Base-by-base conservation (phyloP, 2,113 vertebrate genomes). In the Stercorarius parasiticus region DNA sequence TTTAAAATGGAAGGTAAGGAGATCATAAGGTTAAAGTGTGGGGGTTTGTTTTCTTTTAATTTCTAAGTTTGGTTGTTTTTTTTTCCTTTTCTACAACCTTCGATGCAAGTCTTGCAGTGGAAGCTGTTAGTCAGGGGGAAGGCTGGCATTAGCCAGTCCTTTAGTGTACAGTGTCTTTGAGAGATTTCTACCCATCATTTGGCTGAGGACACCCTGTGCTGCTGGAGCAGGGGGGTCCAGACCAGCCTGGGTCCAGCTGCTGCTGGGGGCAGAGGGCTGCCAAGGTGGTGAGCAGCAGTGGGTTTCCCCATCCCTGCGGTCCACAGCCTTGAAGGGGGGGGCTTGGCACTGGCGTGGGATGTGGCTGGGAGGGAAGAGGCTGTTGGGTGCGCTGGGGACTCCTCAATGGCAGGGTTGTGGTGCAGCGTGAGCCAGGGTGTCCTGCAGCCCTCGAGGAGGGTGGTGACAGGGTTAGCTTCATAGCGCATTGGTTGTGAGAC, bases 171-270 rank as follows among this genome's bases (percentile, higher is more conserved):
- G 21, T 62, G 36, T 64, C 34, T 66, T 52, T 58, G 34, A 62
- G 83, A 82, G 25, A 67, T 49, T 61, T 49, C n/a, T 82, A 16
- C 38, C 30, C 40, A 14, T 52, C 13, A 3, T 36, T 72, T 49
- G 32, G 27, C 65, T 55, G 40, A 73, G 65, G 66, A 55, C 0
- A 0, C 34, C 15, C 15, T 1, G 0, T 0, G 0, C 10, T 59
- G 15, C 32, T 67, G 10, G 55, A 34, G 22, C 25, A 2, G 1
- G 69, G 15, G 32, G 9, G 16, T 72, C 42, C 58, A 49, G 62
- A 71, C 47, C 58, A 86, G 58, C 36, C 47, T 53, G n/a, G 47
- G 59, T 78, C 36, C 40, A 71, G 74, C 50, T 90, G 70, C 49
- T 62, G 27, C 29, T 2, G 4, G 55, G 19, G 45, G 9, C 47